Conservation (phyloP, 2,113 vertebrate genomes). For the Leptodactylus fuscus region DNA sequence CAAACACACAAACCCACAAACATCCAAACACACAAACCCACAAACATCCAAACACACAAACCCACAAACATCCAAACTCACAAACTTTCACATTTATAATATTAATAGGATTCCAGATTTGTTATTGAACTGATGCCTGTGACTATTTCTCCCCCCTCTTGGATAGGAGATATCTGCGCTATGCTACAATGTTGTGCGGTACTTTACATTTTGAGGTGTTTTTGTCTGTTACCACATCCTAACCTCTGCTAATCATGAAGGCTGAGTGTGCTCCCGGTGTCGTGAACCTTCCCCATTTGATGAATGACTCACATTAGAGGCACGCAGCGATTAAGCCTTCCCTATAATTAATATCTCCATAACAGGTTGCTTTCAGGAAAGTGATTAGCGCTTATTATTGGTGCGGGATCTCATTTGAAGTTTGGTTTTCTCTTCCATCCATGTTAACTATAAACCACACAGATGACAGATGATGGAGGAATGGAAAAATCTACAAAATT, state of each 20-base stretch:
- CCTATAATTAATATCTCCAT: constrained; percentile 50
- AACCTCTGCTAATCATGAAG: neutral
- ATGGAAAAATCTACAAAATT: neutral
- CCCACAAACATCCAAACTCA: too few species aligned
- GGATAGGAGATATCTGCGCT: neutral
- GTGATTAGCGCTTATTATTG: neutral
- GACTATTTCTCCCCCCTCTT: neutral
- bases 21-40: too few species aligned
- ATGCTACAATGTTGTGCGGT: neutral
- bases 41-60: too few species aligned
- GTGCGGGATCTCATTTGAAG: neutral
- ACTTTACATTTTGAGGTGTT: neutral
- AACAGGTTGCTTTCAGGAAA: neutral
- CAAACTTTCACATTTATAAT: too few species aligned
- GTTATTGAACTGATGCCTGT: neutral
- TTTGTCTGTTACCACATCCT: neutral
- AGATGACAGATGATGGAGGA: neutral
- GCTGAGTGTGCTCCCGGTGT: neutral
- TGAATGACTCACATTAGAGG: constrained; percentile 32
- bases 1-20: too few species aligned
- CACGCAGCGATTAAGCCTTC: constrained; percentile 22
- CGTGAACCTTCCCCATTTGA: constrained; percentile 25
- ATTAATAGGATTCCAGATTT: too few species aligned
- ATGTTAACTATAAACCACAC: neutral
- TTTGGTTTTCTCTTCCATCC: neutral